These are phyloP conservation scores for Erebia ligea DNA, from an alignment of 2,888 invertebrate genomes.

Conservation along the genomic window DNA sequence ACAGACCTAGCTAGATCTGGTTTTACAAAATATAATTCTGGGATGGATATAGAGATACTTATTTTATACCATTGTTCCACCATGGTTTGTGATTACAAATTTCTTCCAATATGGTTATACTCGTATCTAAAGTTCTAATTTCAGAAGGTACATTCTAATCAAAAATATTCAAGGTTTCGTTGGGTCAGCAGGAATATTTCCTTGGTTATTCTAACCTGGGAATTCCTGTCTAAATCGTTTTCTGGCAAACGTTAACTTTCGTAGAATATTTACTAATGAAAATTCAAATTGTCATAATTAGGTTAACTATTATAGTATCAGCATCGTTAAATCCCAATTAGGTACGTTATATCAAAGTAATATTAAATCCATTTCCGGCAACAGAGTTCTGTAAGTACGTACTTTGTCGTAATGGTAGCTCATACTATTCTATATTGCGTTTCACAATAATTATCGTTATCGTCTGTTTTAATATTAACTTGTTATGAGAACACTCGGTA, in stretches of 20 bases:
- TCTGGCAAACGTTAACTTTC: neutral
- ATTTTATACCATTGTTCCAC: neutral
- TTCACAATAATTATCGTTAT: constrained; percentile 8
- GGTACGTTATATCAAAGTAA: constrained; percentile 1
- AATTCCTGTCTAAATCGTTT: neutral
- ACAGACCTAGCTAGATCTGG: neutral
- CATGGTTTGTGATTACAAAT: neutral
- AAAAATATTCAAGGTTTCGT: neutral
- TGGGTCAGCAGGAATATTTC: neutral
- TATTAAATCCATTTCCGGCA: constrained; percentile 13
- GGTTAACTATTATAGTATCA: constrained; percentile 3
- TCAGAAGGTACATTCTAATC: too few species aligned
- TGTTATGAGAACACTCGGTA: constrained; percentile 2
- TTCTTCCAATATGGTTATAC: too few species aligned
- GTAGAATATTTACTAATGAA: neutral
- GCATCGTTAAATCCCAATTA: constrained; percentile 13
- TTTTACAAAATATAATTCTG: neutral
- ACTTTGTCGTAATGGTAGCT: constrained; percentile 12
- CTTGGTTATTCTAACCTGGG: neutral
- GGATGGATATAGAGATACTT: neutral
- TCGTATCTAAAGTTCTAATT: too few species aligned
- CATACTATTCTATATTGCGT: constrained; percentile 12
- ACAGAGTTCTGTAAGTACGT: constrained; percentile 8
- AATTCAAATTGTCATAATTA: constrained; percentile 14
- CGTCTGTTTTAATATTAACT: constrained; percentile 11